A percentile compares a stretch with the other conserved stretches of the same genome.
Evolutionary conservation across 1,140 invertebrate species (phyloP).

Genomic region (Andrena cerasifolii): DNA sequence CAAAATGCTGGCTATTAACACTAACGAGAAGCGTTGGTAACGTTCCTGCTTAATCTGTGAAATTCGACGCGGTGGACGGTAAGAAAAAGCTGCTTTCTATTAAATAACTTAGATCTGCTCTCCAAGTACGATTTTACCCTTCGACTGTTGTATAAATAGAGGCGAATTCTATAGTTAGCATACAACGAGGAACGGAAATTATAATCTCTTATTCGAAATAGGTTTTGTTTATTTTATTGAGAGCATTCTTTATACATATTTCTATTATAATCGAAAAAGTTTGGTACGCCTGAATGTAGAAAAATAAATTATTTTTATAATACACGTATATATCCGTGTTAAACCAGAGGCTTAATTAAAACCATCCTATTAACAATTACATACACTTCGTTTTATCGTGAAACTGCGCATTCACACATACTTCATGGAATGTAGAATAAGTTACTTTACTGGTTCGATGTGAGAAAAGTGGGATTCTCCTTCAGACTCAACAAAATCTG

Average conservation of each 20-base stretch:
- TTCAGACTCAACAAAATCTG: constrained; percentile 55
- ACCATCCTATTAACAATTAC: background rate
- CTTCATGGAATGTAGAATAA: background rate
- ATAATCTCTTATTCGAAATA: background rate
- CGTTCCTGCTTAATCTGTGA: no score
- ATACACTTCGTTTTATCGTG: background rate
- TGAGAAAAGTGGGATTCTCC: constrained; percentile 12
- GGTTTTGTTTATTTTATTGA: background rate
- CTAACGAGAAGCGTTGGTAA: no score
- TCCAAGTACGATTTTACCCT: background rate
- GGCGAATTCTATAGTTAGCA: background rate
- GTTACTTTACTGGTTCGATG: constrained; percentile 10
- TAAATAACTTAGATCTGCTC: background rate
- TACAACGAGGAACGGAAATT: background rate
- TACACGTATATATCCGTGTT: background rate
- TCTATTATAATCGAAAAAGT: background rate
- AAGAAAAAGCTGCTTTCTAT: no score
- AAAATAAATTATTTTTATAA: constrained; percentile 34
- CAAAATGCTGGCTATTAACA: no score
- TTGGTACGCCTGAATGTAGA: background rate
- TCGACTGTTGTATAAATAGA: background rate
- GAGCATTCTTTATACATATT: background rate
- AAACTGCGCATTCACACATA: background rate
- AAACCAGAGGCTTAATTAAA: background rate
- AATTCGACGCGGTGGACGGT: no score